Evolutionary conservation across 2,797 vertebrate genomes (phyloP), one percentile per base, ranked within the genome.

Genomic region (Helostoma temminkii): DNA sequence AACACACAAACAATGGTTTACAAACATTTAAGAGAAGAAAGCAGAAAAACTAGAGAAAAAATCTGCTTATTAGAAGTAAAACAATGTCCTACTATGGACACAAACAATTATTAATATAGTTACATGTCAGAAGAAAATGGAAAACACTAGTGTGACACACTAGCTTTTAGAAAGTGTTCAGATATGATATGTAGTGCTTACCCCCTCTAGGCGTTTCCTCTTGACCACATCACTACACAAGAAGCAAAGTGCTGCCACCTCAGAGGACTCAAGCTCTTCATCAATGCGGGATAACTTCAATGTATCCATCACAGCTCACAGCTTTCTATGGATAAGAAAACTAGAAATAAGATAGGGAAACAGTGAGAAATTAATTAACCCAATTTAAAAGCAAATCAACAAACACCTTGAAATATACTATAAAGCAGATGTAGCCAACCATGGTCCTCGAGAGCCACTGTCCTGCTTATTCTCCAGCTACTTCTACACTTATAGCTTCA

Each of bases 181-280:
- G 5, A 56, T 1, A 0, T 12, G 25, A 6, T 25, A 3, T 8
- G 30, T 5, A 0, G 5, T 2, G 3, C 87, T 89, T 42, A 93
- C 91, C 9, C 6, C 66, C 61, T 94, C 90, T 36, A 93, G 66
- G 0, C 71, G 78, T 76, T 85, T 94, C 58, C 24, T 89, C 12
- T 49, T 63, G 45, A 95, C 28, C 1, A 88, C 4, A 43, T 93
- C 92, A 2, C 18, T 49, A 69, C 93, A 95, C 71, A 95, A 71
- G 79, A 94, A 95, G 83, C 94, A 88, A 30, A 95, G 89, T 0
- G 71, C 79, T 2, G 72, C 87, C 10, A 94, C 92, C 18, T 95
- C 93, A 3, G 18, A 28, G 9, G 90, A 89, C 0, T 18, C 80
- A 50, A 95, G 81, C 12, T 76, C 66, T 42, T 94, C 87, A 0